phyloP scores from a whole-genome alignment of 1,140 invertebrate genomes.

The Helicoverpa zea region DNA sequence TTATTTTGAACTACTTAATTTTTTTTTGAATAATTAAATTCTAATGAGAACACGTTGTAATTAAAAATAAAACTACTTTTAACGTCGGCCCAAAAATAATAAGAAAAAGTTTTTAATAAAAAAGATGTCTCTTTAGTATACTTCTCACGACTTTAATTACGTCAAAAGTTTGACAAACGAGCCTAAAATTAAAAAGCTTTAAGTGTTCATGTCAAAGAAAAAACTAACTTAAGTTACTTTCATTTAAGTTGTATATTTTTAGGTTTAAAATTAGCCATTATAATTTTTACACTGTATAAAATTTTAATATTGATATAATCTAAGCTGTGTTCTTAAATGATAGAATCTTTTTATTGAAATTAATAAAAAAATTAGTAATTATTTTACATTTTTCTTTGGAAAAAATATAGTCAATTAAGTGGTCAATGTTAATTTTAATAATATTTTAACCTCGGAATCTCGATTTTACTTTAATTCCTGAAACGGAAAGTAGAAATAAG shows the following conservation, averaged over 20 bases:
- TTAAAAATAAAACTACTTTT: background rate
- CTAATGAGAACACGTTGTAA: slow-evolving; percentile 13
- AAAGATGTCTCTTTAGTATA: slow-evolving; percentile 34
- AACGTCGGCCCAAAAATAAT: slow-evolving; percentile 31
- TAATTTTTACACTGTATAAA: background rate
- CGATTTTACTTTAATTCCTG: slow-evolving; percentile 21
- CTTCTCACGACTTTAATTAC: slow-evolving; percentile 54
- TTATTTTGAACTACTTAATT: background rate
- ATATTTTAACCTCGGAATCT: slow-evolving; percentile 34
- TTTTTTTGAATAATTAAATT: background rate
- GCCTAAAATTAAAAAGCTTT: slow-evolving; percentile 81
- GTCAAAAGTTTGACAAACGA: slow-evolving; percentile 56
- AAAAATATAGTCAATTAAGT: slow-evolving; percentile 39
- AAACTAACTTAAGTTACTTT: slow-evolving; percentile 31
- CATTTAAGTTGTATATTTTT: slow-evolving; percentile 1
- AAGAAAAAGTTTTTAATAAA: slow-evolving; percentile 5
- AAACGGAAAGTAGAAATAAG: background rate
- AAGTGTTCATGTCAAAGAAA: slow-evolving; percentile 80
- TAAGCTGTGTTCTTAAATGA: slow-evolving; percentile 3
- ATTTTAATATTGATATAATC: slow-evolving; percentile 4
- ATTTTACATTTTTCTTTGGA: background rate
- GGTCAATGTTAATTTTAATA: slow-evolving; percentile 22
- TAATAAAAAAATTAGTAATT: background rate
- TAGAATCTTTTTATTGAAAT: background rate
- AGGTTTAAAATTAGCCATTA: background rate